Evolutionary conservation across 2,888 invertebrate species (phyloP), one percentile per base, ranked within the genome.

Genomic region (Nysson spinosus): DNA sequence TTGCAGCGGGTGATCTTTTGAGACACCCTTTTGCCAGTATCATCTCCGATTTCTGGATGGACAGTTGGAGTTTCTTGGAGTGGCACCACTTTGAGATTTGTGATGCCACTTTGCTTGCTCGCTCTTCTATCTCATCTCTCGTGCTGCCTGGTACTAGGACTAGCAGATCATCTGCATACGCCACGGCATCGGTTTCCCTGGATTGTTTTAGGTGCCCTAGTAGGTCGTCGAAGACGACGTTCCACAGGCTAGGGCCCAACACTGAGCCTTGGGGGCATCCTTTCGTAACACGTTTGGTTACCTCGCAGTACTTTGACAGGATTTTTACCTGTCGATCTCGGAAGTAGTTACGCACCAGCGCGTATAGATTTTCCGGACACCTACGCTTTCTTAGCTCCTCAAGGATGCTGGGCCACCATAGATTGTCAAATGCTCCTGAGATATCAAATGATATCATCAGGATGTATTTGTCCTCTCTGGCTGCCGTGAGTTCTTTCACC

Each of bases 181-280:
- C 69, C 0, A 67, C 34, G 0, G 40, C 6, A 3, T 22, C 11
- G 3, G 9, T 7, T 9, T 17, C 49, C 1, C 9, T 11, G 16
- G 26, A 1, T 17, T 24, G 16, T 22, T 0, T 37, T 9, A 2
- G 6, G 2, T 40, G n/a, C n/a, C n/a, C n/a, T 2, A 64, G 5
- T 0, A 37, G 0, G 0, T 7, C n/a, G 17, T 65, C 54, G 12
- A 65, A 61, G 0, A 47, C 12, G 0, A 66, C 6, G 34, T 61
- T 66, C 66, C 66, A 66, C 12, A 50, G 19, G 0, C 7, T 12
- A 0, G 72, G 66, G 0, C 69, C 60, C 0, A 72, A 9, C 0
- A 72, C 22, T 0, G 72, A 72, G 0, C 69, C 69, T 16, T 72
- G 69, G 0, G 64, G 72, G 24, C 72, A 72, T 0, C 69, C 72